phyloP scores from a whole-genome alignment of 2,113 vertebrate species.

The Colaptes auratus region DNA sequence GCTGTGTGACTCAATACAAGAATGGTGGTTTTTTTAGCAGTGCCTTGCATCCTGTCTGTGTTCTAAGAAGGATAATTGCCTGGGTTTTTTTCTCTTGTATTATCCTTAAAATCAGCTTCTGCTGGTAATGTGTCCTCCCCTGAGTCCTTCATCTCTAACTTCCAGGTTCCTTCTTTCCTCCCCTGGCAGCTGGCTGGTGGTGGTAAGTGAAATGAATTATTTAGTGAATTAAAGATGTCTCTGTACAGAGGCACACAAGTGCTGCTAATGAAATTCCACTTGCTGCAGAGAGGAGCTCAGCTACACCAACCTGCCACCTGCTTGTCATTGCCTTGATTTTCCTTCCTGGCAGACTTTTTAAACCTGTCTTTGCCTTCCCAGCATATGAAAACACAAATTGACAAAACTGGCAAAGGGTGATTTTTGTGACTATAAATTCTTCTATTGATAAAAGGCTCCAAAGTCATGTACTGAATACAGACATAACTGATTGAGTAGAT shows the following conservation, averaged over 20 bases:
- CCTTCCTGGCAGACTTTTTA: background rate
- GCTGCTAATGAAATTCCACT: background rate
- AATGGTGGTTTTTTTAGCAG: background rate
- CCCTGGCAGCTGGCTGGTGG: background rate
- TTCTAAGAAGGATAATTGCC: background rate
- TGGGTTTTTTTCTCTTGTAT: background rate
- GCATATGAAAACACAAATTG: background rate
- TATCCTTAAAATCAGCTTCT: background rate
- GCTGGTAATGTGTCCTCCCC: rapidly evolving
- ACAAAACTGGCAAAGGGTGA: background rate
- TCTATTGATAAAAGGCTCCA: background rate
- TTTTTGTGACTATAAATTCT: background rate
- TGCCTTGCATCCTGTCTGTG: background rate
- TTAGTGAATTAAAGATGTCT: background rate
- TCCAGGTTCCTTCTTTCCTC: background rate
- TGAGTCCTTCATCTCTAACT: background rate
- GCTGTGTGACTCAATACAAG: background rate
- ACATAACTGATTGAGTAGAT: background rate
- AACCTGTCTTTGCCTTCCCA: background rate
- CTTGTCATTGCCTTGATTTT: background rate
- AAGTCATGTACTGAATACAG: background rate
- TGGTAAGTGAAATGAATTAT: background rate
- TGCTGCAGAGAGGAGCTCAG: background rate
- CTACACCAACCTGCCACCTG: background rate
- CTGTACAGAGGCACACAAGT: background rate